Conservation (phyloP, 1,140 invertebrate species). For the Steinernema khuongi region DNA sequence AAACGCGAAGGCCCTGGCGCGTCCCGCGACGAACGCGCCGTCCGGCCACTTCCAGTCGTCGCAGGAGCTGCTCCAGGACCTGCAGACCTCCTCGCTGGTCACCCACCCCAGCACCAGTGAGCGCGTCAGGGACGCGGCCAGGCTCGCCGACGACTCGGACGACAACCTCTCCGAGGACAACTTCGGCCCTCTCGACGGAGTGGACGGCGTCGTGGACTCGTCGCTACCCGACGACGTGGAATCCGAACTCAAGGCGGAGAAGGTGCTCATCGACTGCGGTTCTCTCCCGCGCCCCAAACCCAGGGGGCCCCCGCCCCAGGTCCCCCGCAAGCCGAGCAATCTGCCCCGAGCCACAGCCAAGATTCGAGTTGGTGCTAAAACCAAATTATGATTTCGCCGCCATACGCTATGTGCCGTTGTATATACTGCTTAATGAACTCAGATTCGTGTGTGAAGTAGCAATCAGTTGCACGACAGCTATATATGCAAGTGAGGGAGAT, state of each 20-base stretch:
- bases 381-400: neutral
- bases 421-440: neutral
- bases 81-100: neutral
- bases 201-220: neutral
- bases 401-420: neutral
- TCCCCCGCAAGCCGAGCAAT: too few relatives aligned
- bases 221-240: neutral
- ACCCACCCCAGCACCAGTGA: neutral
- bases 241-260: neutral
- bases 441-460: neutral
- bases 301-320: too few relatives aligned
- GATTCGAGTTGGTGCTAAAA: neutral
- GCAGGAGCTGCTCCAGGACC: neutral
- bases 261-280: slow-evolving; percentile 5
- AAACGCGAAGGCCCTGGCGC: neutral
- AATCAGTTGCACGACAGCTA: neutral
- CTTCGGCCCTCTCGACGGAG: neutral
- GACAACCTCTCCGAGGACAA: neutral
- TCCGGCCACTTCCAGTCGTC: neutral
- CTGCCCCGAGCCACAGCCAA: neutral
- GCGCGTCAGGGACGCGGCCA: neutral
- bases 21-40: neutral
- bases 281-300: neutral
- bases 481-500: neutral
- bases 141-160: neutral